phyloP scores from a whole-genome alignment of 2,888 invertebrate genomes.

The Alviniconcha strummeri region DNA sequence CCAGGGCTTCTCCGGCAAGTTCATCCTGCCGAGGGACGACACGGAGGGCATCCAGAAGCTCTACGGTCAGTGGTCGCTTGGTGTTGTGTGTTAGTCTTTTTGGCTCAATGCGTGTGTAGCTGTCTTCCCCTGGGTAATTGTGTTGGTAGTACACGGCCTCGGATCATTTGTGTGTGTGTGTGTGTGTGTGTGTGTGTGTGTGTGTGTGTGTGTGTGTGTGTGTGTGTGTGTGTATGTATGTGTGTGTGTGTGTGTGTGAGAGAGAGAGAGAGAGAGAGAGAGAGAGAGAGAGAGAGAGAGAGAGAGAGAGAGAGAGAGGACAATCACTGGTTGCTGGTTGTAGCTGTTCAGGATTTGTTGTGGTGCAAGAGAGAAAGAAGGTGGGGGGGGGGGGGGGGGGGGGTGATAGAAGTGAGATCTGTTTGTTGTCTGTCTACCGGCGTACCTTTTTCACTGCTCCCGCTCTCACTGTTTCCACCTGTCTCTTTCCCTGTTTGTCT shows the following conservation, averaged over 20 bases:
- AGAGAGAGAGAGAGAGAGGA: too few relatives aligned
- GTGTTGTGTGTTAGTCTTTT: not conserved
- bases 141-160: not conserved
- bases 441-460: too few relatives aligned
- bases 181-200: conserved; percentile 25
- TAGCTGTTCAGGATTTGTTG: too few relatives aligned
- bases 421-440: too few relatives aligned
- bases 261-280: not conserved
- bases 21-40: conserved; percentile 65
- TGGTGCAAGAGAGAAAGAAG: too few relatives aligned
- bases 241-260: not conserved
- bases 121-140: not conserved
- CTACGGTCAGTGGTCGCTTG: conserved; percentile 60
- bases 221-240: not conserved
- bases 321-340: too few relatives aligned
- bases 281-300: too few relatives aligned
- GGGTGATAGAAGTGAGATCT: too few relatives aligned
- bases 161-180: not conserved
- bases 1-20: conserved; percentile 67
- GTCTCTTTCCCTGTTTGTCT: too few relatives aligned
- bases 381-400: too few relatives aligned
- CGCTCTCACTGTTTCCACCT: too few relatives aligned
- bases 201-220: conserved; percentile 19
- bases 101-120: not conserved
- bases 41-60: conserved; percentile 66